Evolutionary conservation across 2,797 vertebrate species (phyloP).

Genomic region (Saguinus oedipus): DNA sequence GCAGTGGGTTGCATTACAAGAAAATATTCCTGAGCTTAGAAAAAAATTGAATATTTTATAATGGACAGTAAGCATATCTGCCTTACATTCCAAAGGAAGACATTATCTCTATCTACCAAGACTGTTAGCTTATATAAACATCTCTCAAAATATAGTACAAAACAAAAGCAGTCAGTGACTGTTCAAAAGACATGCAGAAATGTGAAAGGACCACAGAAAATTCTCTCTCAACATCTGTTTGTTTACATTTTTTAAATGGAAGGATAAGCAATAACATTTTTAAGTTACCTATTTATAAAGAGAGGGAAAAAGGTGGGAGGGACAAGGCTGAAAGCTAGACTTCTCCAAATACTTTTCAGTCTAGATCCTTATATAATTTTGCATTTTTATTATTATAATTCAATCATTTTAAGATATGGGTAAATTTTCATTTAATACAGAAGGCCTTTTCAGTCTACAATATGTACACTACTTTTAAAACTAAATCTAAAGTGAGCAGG

Average conservation of each 20-base stretch:
- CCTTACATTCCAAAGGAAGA: background rate
- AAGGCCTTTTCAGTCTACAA: background rate
- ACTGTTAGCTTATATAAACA: background rate
- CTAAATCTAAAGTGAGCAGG: background rate
- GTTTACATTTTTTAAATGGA: slow-evolving; percentile 12
- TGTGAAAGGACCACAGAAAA: background rate
- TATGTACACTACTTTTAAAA: background rate
- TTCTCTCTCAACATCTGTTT: background rate
- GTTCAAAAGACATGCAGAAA: background rate
- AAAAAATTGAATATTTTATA: background rate
- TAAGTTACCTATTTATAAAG: slow-evolving; percentile 1
- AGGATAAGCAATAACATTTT: slow-evolving; percentile 34
- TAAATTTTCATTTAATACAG: background rate
- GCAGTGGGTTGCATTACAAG: background rate
- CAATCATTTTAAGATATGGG: background rate
- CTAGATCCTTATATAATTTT: background rate
- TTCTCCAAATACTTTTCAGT: slow-evolving; percentile 29
- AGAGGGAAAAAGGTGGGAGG: background rate
- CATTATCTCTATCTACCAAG: background rate
- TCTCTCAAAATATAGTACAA: background rate
- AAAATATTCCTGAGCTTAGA: background rate
- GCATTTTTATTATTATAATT: background rate
- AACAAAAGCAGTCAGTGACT: slow-evolving; percentile 1
- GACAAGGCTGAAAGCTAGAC: background rate
- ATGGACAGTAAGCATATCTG: background rate